Conservation (phyloP, 2,888 invertebrate genomes). For the Homarus gammarus region DNA sequence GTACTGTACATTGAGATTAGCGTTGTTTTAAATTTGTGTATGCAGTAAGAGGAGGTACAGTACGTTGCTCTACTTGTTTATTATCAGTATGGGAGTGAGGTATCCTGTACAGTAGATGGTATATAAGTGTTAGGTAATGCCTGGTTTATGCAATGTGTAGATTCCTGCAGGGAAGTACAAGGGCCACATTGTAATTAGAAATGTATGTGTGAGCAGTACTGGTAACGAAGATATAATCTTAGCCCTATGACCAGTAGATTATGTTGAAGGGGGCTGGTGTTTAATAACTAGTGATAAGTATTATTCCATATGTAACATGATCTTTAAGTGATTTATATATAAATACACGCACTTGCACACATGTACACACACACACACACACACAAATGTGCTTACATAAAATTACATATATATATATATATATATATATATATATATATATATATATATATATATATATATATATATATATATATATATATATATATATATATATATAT, state of each 20-base stretch:
- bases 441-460: too few relatives aligned
- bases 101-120: slow-evolving; percentile 23
- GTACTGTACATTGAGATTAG: neutral
- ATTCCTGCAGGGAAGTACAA: neutral
- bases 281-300: slow-evolving; percentile 61
- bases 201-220: slow-evolving; percentile 19
- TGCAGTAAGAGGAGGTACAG: neutral
- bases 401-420: too few relatives aligned
- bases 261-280: slow-evolving; percentile 36
- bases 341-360: too few relatives aligned
- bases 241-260: slow-evolving; percentile 24
- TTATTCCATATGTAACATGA: slow-evolving; percentile 71
- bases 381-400: too few relatives aligned
- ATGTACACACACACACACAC: too few relatives aligned
- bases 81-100: neutral
- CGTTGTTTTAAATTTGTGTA: neutral
- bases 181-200: slow-evolving; percentile 12
- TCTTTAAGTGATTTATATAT: slow-evolving; percentile 66
- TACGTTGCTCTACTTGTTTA: neutral
- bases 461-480: too few relatives aligned
- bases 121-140: slow-evolving; percentile 19
- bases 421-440: too few relatives aligned
- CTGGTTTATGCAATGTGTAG: neutral
- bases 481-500: too few relatives aligned
- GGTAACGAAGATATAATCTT: slow-evolving; percentile 14